A percentile compares a stretch with the other conserved stretches of the same genome.
Conservation (phyloP, 2,888 invertebrate genomes). For the Trichopoda pennipes region DNA sequence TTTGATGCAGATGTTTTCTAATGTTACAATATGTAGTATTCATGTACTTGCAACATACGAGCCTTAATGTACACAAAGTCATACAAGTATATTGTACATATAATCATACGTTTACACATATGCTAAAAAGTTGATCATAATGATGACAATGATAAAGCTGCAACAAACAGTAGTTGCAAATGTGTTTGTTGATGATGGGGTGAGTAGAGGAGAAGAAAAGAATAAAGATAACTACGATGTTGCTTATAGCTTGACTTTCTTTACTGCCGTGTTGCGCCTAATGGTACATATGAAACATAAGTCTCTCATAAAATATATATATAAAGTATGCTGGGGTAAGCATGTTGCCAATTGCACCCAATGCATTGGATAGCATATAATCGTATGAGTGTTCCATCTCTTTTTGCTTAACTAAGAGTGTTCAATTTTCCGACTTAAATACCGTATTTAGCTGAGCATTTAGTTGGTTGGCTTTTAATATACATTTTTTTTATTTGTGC, state of each 20-base stretch:
- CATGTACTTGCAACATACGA: slow-evolving; percentile 49
- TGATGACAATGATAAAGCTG: slow-evolving; percentile 47
- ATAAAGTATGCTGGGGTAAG: slow-evolving; percentile 35
- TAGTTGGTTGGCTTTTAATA: slow-evolving; percentile 54
- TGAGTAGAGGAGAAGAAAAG: background rate
- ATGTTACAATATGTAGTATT: slow-evolving; percentile 58
- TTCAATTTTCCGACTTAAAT: slow-evolving; percentile 69
- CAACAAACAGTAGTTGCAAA: slow-evolving; percentile 37
- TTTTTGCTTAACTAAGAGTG: slow-evolving; percentile 54
- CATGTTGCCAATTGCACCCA: slow-evolving; percentile 22
- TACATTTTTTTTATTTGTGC: background rate
- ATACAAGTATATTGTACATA: background rate
- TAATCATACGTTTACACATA: slow-evolving; percentile 36
- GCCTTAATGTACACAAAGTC: slow-evolving; percentile 3
- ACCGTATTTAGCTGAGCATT: slow-evolving; percentile 69
- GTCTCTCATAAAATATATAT: slow-evolving; percentile 47
- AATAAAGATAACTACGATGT: background rate
- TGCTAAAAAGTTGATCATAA: slow-evolving; percentile 52
- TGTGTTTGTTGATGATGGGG: no score
- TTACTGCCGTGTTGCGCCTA: slow-evolving; percentile 64
- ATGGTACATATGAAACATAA: slow-evolving; percentile 65
- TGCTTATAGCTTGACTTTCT: slow-evolving; percentile 35
- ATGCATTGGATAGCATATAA: slow-evolving; percentile 25
- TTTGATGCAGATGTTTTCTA: slow-evolving; percentile 68
- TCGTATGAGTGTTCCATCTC: slow-evolving; percentile 42